Evolutionary conservation across 2,888 invertebrate species (phyloP).

Genomic region (Idaea straminata): DNA sequence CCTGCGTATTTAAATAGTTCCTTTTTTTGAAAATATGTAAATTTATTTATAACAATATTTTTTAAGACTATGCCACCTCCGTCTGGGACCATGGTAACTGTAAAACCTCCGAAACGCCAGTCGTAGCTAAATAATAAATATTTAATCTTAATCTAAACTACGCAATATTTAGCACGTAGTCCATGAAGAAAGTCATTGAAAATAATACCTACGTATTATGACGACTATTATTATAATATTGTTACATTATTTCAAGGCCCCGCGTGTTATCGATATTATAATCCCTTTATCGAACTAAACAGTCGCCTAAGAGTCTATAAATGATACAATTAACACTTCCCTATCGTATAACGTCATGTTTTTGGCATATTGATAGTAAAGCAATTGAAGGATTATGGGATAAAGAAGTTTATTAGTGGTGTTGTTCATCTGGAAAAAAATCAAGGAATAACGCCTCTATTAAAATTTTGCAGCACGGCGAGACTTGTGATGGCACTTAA

Average conservation of each 20-base stretch:
- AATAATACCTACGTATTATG: not conserved
- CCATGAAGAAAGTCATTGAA: not conserved
- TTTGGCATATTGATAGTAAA: conserved; percentile 4
- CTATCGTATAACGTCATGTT: not conserved
- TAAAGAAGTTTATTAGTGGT: conserved; percentile 2
- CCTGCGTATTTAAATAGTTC: too few relatives aligned
- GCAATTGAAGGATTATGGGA: conserved; percentile 14
- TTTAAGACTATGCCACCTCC: too few relatives aligned
- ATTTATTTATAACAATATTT: too few relatives aligned
- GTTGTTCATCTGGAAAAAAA: too few relatives aligned
- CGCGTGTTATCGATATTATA: not conserved
- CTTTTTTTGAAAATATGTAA: too few relatives aligned
- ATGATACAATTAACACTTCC: conserved; percentile 8
- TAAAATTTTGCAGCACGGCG: too few relatives aligned
- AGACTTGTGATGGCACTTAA: too few relatives aligned
- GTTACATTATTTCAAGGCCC: not conserved
- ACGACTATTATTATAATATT: not conserved
- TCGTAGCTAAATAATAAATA: too few relatives aligned
- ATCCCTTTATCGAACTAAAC: not conserved
- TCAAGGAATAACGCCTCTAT: too few relatives aligned
- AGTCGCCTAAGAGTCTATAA: not conserved
- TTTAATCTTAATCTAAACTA: not conserved
- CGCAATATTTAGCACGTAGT: not conserved
- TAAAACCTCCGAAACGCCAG: too few relatives aligned
- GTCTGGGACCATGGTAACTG: too few relatives aligned